Evolutionary conservation across 2,888 invertebrate species (phyloP), one percentile per base, ranked within the genome.

Genomic region (Dicycla oo): DNA sequence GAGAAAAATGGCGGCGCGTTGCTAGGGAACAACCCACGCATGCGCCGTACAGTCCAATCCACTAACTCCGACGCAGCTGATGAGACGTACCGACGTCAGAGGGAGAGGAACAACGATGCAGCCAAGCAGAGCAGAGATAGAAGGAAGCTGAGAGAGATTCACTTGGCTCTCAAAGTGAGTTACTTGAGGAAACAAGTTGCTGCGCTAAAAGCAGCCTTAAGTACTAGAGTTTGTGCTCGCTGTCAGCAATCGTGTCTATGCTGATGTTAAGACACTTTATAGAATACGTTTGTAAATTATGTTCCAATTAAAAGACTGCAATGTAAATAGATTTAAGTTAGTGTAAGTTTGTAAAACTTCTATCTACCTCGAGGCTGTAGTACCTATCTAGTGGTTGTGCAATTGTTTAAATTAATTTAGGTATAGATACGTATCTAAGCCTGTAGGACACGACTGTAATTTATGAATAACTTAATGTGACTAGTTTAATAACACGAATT

Each of bases 71-170:
- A 93, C 64, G 87, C 83, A 80, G 58, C 98, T 0, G 98, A 99
- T 90, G 98, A 98, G 5, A 97, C 98, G 0, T 99, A 99, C 90
- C 98, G 98, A 95, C 99, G 98, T 86, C 97, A 99, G 70, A 95
- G 99, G 15, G 97, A 98, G 81, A 98, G 98, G 90, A 99, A 99
- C 92, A 99, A 99, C 91, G 98, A 98, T 80, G 99, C 99, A 0
- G 99, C 99, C 0, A 99, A 99, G 93, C 97, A 99, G 84, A 99
- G 99, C 0, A 96, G 99, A 5, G 99, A 99, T 88, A 97, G 98
- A 0, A 96, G 99, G 73, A 96, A 99, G 85, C 97, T 98, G 57
- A 98, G 99, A 87, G 99, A 99, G 91, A 99, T 99, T 84, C 99
- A 99, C 88, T 97, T 99, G 51, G 98, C 99, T 0, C 97, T 99